Evolutionary conservation across 2,797 vertebrate species (phyloP).

Genomic region (Hippopotamyrus pictus): DNA sequence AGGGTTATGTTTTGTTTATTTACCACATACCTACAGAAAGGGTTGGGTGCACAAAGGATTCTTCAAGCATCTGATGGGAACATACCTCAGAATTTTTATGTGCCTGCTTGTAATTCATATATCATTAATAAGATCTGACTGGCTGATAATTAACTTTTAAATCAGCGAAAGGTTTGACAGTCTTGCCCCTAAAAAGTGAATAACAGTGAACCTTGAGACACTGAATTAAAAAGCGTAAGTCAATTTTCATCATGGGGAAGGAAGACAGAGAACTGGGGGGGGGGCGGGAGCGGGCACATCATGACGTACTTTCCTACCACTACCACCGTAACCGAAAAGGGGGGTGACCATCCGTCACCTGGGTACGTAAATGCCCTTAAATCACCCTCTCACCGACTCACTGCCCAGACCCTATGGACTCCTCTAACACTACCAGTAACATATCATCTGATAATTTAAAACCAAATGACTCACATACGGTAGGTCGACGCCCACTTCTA

Average conservation of each 20-base stretch:
- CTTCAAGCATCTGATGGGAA: background rate
- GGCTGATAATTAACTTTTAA: conserved; percentile 58
- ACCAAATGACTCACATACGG: background rate
- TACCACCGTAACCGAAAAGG: background rate
- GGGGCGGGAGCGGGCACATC: background rate
- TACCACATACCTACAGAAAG: background rate
- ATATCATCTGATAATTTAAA: background rate
- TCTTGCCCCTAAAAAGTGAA: conserved; percentile 46
- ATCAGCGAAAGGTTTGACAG: conserved; percentile 18
- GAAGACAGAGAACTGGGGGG: background rate
- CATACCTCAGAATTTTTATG: conserved; percentile 24
- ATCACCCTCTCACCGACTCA: background rate
- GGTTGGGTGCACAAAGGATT: background rate
- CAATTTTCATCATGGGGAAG: background rate
- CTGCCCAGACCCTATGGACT: background rate
- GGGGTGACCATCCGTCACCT: background rate
- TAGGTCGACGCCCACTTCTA: background rate
- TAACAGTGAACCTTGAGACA: conserved; percentile 32
- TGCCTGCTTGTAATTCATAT: conserved; percentile 42
- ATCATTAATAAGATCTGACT: conserved; percentile 34
- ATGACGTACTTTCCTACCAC: background rate
- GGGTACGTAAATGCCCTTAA: background rate
- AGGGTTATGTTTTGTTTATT: background rate
- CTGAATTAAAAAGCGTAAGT: background rate
- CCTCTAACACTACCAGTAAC: background rate